Percentiles rank a stretch among this genome's conserved stretches.
These are phyloP conservation scores for Crotophaga sulcirostris DNA, from an alignment of 2,113 vertebrate species.

Conservation along the genomic window DNA sequence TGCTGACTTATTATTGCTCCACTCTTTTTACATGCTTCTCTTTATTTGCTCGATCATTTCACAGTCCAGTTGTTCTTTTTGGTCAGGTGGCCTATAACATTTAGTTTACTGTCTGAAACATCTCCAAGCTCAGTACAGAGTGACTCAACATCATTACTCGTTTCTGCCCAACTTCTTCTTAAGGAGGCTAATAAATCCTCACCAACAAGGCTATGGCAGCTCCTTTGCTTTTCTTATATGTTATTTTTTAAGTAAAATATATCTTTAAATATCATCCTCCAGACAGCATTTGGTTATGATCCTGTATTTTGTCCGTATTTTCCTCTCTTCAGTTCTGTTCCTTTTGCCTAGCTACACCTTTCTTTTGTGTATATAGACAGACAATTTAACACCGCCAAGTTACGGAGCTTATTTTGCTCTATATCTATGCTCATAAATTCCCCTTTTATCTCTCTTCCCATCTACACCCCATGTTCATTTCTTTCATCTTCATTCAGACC, in stretches of 20 bases:
- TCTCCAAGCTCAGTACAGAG: conserved; percentile 45
- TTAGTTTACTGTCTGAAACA: conserved; percentile 61
- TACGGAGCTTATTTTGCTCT: conserved; percentile 22
- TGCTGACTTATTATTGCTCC: not conserved
- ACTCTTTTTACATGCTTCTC: conserved; percentile 4
- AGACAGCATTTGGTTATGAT: not conserved
- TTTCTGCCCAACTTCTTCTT: conserved; percentile 25
- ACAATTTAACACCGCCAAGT: conserved; percentile 1
- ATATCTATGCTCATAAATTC: conserved; percentile 27
- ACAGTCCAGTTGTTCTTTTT: conserved; percentile 55
- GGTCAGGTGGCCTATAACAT: conserved; percentile 60
- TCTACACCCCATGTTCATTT: not conserved
- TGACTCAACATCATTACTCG: conserved; percentile 7
- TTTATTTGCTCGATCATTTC: conserved; percentile 61
- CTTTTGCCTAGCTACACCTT: not conserved
- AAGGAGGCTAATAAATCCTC: conserved; percentile 35
- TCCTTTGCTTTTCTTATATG: not conserved
- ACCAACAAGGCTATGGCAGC: conserved; percentile 3
- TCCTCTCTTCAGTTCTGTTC: not conserved
- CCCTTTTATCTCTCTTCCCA: conserved; percentile 47
- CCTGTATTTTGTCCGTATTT: not conserved
- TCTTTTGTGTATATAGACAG: not conserved
- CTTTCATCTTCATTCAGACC: conserved; percentile 29
- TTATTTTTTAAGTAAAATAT: conserved; percentile 26
- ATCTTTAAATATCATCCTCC: conserved; percentile 16